Evolutionary conservation across 37 sponge, comb jelly and placozoan genomes (phyloP), one percentile per base, ranked within the genome.

Genomic region (Ephydatia muelleri): DNA sequence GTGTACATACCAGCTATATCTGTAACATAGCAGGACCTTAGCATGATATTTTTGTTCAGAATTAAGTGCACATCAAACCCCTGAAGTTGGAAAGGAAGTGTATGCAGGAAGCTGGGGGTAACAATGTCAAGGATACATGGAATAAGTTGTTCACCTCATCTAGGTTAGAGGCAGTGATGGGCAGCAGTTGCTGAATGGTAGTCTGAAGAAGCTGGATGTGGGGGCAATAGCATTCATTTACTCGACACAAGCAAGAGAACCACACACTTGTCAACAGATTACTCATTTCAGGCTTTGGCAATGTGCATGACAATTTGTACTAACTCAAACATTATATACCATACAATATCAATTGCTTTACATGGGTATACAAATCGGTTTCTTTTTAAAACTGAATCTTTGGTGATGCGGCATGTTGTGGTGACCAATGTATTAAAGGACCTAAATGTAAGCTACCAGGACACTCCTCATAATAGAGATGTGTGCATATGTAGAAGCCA

Each of bases 1-100:
- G 43, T 43, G 6, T 43, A 72, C 72, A 16, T 26, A 73, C 74
- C 74, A 33, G 32, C 21, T 0, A 33, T 79, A 65, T 65, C 80
- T 34, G 21, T 36, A 65, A 79, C 34, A 66, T 79, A 79, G 80
- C 80, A 79, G 14, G 66, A 65, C 25, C 29, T 30, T 25, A 79
- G 49, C 25, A 16, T 33, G 1, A 79, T 33, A 65, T 5, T 19
- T 48, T 29, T 39, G 48, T 65, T 65, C 66, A 81, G 31, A 22
- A 81, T 70, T 13, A 38, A 28, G 25, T 69, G 39, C 16, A 81
- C 70, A 69, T 81, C 81, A 81, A 70, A 81, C 12, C 70, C 70
- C 81, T 81, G 39, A 22, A 43, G 23, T 16, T 25, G 37, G 76
- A 13, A 26, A 49, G n/a, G 40, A 30, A 77, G 30, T 12, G 4